phyloP scores from a whole-genome alignment of 2,113 vertebrate species.

The Elachura formosa region DNA sequence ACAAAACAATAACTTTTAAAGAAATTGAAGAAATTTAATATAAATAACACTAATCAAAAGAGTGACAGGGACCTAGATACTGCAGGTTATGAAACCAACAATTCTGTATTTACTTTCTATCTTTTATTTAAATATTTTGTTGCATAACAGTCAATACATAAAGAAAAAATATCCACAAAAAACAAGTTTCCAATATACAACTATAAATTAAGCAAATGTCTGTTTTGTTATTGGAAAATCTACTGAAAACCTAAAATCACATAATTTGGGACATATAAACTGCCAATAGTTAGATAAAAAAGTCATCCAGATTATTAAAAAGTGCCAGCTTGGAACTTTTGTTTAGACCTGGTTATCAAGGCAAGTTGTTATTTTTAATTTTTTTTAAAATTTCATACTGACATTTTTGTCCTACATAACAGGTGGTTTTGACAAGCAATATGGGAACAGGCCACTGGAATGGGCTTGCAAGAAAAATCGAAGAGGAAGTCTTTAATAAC shows the following conservation, averaged over 20 bases:
- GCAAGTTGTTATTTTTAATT: background rate
- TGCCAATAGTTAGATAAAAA: background rate
- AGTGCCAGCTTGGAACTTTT: background rate
- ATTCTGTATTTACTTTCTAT: background rate
- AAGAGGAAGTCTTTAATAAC: background rate
- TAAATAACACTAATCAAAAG: background rate
- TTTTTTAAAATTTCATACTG: background rate
- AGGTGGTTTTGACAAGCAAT: background rate
- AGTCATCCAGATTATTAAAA: background rate
- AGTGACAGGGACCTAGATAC: rapidly evolving
- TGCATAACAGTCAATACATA: background rate
- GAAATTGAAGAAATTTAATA: background rate
- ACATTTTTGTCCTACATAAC: background rate
- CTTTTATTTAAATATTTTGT: background rate
- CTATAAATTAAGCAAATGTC: background rate
- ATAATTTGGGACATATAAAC: background rate
- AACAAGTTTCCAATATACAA: background rate
- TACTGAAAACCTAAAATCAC: background rate
- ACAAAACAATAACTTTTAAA: background rate
- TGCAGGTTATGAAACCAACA: background rate
- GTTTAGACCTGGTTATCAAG: background rate
- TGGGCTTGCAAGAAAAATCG: background rate
- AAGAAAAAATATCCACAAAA: rapidly evolving
- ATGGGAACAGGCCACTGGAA: background rate
- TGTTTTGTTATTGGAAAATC: background rate